Percentiles rank a stretch among this genome's conserved stretches.
Conservation (phyloP, 1,140 invertebrate species). For the Apis cerana region DNA sequence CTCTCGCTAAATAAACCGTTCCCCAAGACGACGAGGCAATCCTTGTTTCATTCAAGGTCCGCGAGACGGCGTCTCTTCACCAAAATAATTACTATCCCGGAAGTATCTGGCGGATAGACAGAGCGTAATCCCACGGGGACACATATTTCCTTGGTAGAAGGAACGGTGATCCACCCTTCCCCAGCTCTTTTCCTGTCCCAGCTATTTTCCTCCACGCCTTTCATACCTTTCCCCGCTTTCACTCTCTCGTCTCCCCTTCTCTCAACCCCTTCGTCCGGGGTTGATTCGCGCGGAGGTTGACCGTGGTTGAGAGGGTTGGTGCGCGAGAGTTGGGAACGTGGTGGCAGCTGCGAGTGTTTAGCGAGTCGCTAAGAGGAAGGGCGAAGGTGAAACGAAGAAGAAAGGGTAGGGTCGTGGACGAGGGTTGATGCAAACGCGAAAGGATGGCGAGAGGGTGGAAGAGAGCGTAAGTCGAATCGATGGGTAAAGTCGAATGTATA, state of each 20-base stretch:
- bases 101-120: constrained; percentile 2
- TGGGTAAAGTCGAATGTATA: neutral
- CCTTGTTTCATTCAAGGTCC: constrained; percentile 3
- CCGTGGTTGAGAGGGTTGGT: constrained; percentile 6
- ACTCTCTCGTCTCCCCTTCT: neutral
- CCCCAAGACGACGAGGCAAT: neutral
- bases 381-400: neutral
- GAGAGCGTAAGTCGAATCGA: constrained; percentile 8
- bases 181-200: neutral
- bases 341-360: too few species aligned
- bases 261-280: too few species aligned
- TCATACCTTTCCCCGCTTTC: neutral
- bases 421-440: neutral
- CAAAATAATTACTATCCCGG: constrained; percentile 43
- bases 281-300: constrained; percentile 31
- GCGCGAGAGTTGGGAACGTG: too few species aligned
- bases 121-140: constrained; percentile 9
- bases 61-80: neutral
- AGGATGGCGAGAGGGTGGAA: neutral
- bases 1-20: constrained; percentile 1
- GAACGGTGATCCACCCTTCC: neutral
- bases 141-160: neutral
- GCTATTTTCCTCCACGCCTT: constrained; percentile 8
- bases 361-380: neutral
- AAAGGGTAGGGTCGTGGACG: too few species aligned